A percentile compares a stretch with the other conserved stretches of the same genome.
phyloP scores from a whole-genome alignment of 2,888 invertebrate species.

The Ephialtes manifestator region DNA sequence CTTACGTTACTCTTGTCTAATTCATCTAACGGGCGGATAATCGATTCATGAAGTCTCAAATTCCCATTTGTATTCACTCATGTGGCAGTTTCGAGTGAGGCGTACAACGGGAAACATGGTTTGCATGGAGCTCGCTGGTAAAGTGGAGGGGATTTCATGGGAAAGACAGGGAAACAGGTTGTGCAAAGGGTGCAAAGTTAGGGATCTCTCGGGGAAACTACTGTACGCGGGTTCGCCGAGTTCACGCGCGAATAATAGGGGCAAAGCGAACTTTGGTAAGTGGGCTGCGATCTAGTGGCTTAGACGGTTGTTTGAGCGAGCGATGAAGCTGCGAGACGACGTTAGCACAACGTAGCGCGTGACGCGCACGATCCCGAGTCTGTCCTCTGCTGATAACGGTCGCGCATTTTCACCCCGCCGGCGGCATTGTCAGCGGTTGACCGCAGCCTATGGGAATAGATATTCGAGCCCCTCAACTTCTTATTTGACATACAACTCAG shows the following conservation, averaged over 20 bases:
- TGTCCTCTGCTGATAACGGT: conserved; percentile 66
- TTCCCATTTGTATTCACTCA: too few species aligned
- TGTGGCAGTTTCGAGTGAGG: too few species aligned
- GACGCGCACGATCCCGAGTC: conserved; percentile 65
- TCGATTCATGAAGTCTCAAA: too few species aligned
- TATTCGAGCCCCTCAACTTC: background rate
- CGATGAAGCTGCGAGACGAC: conserved; percentile 50
- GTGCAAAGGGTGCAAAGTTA: conserved; percentile 28
- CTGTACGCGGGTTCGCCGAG: conserved; percentile 64
- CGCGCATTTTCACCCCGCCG: conserved; percentile 54
- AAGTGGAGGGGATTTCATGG: background rate
- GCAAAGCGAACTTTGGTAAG: conserved; percentile 74
- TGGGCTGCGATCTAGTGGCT: conserved; percentile 52
- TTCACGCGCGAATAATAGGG: conserved; percentile 74
- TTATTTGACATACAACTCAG: background rate
- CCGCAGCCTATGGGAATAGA: conserved; percentile 36
- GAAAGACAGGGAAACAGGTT: background rate
- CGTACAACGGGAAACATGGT: too few species aligned
- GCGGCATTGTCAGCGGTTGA: conserved; percentile 48
- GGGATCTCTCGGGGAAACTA: conserved; percentile 45
- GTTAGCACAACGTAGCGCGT: conserved; percentile 49
- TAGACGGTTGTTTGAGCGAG: conserved; percentile 55
- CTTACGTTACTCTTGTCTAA: too few species aligned
- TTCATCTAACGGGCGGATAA: too few species aligned
- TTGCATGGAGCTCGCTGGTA: too few species aligned